These are phyloP conservation scores for Physella acuta DNA, from an alignment of 1,140 invertebrate species.

Conservation along the genomic window DNA sequence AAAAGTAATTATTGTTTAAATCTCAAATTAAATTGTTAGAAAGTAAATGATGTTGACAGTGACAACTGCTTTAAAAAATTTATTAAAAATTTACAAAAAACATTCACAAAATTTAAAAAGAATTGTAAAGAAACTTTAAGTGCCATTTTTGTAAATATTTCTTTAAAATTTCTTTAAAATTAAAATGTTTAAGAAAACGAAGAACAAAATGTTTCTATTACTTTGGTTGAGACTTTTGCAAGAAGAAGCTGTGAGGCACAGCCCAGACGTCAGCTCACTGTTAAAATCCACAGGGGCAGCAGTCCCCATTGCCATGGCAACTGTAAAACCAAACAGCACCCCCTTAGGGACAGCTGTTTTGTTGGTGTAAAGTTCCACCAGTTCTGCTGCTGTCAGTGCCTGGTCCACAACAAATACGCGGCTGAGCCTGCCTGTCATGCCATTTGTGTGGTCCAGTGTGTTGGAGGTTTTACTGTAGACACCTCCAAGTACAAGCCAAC, in stretches of 20 bases:
- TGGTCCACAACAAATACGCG: constrained; percentile 12
- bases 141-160: too few relatives aligned
- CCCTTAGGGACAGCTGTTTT: constrained; percentile 6
- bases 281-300: constrained; percentile 21
- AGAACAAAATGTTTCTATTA: too few relatives aligned
- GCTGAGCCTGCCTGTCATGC: constrained; percentile 25
- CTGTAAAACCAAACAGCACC: constrained; percentile 10
- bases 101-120: too few relatives aligned
- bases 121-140: too few relatives aligned
- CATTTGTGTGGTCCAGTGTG: constrained; percentile 16
- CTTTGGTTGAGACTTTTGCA: too few relatives aligned
- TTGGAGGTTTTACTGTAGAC: neutral
- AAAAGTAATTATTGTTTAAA: too few relatives aligned
- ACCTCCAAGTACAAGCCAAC: constrained; percentile 25
- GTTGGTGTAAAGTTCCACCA: constrained; percentile 6
- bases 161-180: too few relatives aligned
- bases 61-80: too few relatives aligned
- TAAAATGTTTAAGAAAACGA: too few relatives aligned
- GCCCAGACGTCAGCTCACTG: constrained; percentile 22
- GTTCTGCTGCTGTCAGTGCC: constrained; percentile 3
- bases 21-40: too few relatives aligned
- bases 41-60: too few relatives aligned
- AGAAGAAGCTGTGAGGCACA: neutral
- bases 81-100: too few relatives aligned
- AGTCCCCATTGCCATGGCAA: constrained; percentile 14